Percentiles rank a stretch among this genome's conserved stretches.
Conservation (phyloP, 2,113 vertebrate species). For the Rhinogobius similis region DNA sequence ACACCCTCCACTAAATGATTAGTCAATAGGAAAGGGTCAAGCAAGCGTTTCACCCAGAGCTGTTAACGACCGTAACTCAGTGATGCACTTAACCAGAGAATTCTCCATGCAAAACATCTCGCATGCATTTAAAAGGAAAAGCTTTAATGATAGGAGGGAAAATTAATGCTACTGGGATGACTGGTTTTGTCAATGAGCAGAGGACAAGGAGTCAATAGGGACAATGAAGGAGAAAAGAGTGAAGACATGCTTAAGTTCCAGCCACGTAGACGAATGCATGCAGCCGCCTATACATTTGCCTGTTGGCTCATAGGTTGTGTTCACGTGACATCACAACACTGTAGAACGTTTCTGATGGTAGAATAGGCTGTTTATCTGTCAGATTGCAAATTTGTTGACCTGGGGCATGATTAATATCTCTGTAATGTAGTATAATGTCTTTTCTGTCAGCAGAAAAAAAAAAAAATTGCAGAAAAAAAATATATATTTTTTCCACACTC, state of each 20-base stretch:
- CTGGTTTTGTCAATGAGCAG: slow-evolving; percentile 67
- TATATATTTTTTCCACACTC: too few relatives aligned
- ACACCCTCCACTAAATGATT: slow-evolving; percentile 74
- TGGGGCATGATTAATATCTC: too few relatives aligned
- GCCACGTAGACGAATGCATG: slow-evolving; percentile 28
- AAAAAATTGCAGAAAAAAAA: too few relatives aligned
- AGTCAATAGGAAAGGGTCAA: slow-evolving; percentile 75
- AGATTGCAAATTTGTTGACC: too few relatives aligned
- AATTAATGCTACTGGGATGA: slow-evolving; percentile 73
- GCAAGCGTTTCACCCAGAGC: slow-evolving; percentile 73
- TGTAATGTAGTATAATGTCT: too few relatives aligned
- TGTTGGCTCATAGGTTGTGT: slow-evolving; percentile 5
- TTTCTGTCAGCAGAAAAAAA: too few relatives aligned
- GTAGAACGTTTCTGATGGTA: too few relatives aligned
- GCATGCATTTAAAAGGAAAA: slow-evolving; percentile 68
- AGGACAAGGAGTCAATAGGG: slow-evolving; percentile 72
- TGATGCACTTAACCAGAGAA: slow-evolving; percentile 75
- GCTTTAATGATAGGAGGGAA: slow-evolving; percentile 68
- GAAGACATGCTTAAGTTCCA: slow-evolving; percentile 29
- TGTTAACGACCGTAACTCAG: slow-evolving; percentile 77
- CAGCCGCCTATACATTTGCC: slow-evolving; percentile 28
- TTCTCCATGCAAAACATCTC: slow-evolving; percentile 73
- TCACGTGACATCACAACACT: too few relatives aligned
- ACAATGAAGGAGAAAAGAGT: slow-evolving; percentile 60
- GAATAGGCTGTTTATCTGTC: too few relatives aligned